Conservation (phyloP, 2,888 invertebrate genomes). For the Diplazon laetatorius region DNA sequence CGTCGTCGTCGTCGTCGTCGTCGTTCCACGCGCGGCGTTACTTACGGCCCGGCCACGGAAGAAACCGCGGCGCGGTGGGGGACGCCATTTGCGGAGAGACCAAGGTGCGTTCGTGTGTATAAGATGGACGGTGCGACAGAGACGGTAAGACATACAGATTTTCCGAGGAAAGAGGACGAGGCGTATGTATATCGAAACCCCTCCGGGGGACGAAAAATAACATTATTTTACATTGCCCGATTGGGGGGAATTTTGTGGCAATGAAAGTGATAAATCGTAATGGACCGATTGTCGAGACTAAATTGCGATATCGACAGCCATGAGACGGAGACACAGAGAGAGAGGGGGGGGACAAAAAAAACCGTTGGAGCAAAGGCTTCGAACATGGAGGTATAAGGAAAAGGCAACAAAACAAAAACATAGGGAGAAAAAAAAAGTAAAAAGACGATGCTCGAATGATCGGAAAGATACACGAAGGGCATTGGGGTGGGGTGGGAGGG, state of each 20-base stretch:
- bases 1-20: conserved; percentile 37
- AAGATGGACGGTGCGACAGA: conserved; percentile 12
- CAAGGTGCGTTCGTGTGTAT: conserved; percentile 11
- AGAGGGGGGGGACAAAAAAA: too few relatives aligned
- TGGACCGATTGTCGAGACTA: not conserved
- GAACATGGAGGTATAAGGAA: too few relatives aligned
- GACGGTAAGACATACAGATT: not conserved
- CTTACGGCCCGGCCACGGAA: conserved; percentile 39
- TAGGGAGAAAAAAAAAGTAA: too few relatives aligned
- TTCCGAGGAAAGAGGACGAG: not conserved
- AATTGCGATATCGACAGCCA: not conserved
- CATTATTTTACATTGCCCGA: conserved; percentile 13
- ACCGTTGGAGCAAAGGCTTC: too few relatives aligned
- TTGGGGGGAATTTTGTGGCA: conserved; percentile 1
- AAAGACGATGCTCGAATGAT: too few relatives aligned
- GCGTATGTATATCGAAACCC: not conserved
- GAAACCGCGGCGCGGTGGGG: conserved; percentile 31
- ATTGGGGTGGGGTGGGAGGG: too few relatives aligned
- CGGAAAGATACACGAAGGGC: too few relatives aligned
- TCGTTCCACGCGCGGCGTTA: conserved; percentile 24
- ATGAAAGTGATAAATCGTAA: conserved; percentile 9
- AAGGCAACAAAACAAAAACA: too few relatives aligned
- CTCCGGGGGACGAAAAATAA: conserved; percentile 16
- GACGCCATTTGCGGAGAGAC: conserved; percentile 22
- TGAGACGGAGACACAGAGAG: not conserved